Base-by-base conservation (phyloP, 2,113 vertebrate species). In the human region DNA sequence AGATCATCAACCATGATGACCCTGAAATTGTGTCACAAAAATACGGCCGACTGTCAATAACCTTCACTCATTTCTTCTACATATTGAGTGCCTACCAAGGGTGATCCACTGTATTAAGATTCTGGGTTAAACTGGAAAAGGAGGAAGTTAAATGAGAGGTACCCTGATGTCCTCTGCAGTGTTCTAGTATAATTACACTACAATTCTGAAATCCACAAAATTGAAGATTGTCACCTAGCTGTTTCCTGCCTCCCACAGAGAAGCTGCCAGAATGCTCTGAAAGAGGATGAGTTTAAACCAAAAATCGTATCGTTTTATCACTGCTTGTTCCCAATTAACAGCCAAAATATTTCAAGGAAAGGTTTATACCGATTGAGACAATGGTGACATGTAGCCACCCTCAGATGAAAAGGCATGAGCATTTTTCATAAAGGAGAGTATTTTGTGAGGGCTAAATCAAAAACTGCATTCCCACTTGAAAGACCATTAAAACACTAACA, bases 41-140 rank as follows among this genome's bases (percentile, higher is more conserved):
- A 38, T 0, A 12, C 0, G 0, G 50, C 11, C 52, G 23, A 32
- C 18, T 18, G 9, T 35, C 50, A 8, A 57, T 0, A 6, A 1
- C 13, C 22, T 16, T 35, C 86, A 59, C 59, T 76, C 48, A 17
- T 48, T 78, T 35, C 8, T 27, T 38, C 64, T 27, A 50, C 17
- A 84, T 30, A 16, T 4, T 10, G 38, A n/a, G 22, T 5, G 30
- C 25, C 40, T 61, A 50, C 32, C 17, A 70, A 9, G 20, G 7
- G 10, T 82, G 38, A 52, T 12, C 40, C 78, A 78, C 20, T 13
- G 14, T 3, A 55, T 16, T 50, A 52, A 52, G 6, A 50, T 8
- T 20, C n/a, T 50, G 30, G 22, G 23, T 86, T 23, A 32, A 27
- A 8, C 30, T 50, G 23, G 27, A 55, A 79, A 14, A 16, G 4